Base-by-base conservation (phyloP, 2,888 invertebrate genomes). In the Oxytorus armatus region DNA sequence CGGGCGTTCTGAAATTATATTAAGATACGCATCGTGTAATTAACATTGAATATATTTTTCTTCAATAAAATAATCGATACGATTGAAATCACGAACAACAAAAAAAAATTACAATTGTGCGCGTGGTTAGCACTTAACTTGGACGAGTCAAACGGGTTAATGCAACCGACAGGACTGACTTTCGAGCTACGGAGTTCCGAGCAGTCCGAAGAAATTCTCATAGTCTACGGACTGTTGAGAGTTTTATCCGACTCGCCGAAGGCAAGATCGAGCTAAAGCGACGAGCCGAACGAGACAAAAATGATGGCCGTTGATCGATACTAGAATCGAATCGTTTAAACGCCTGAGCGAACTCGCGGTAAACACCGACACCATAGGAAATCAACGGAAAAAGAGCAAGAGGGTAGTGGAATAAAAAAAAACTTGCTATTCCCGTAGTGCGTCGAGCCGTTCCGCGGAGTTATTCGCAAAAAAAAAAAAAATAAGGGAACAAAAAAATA, bases 241-340 rank as follows among this genome's bases (percentile, higher is more conserved):
- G 11, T 77, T 47, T 29, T 18, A 61, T 44, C 47, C 39, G 42
- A 29, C 10, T 68, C 36, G 51, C 44, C 44, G 59, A 66, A 44
- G 61, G 68, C 72, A 47, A 42, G 55, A 68, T 42, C 73, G 73
- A 63, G 80, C 53, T 55, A 18, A 3, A 68, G 57, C 33, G 36
- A 55, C 44, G 47, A 42, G 47, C 7, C 10, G 44, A 25, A 47
- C 47, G 69, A 69, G 77, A 69, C 77, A 80, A 80, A 77, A 80
- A 80, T 77, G 69, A 80, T 77, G 61, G 39, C 57, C 57, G 68
- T 69, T 74, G 80, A 80, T 80, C 73, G 77, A 80, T 69, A 77
- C 77, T 69, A 73, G 70, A 80, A 73, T 49, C 72, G 72, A 79
- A 75, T 72, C 77, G 57, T 77, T 81, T 69, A 77, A 69, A 77